Evolutionary conservation across 2,113 vertebrate species (phyloP).

Genomic region (Monopterus albus): DNA sequence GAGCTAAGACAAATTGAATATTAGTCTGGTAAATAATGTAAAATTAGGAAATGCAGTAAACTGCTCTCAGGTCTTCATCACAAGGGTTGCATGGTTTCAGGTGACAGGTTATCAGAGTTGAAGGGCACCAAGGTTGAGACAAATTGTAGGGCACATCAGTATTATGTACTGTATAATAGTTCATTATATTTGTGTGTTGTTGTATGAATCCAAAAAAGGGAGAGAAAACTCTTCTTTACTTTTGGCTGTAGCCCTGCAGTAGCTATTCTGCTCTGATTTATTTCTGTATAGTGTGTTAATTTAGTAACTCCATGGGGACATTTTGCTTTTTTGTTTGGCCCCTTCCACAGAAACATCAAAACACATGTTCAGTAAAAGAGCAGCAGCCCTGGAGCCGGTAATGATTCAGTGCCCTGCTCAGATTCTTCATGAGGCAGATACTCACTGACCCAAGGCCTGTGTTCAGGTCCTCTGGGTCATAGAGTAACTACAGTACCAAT

Average conservation of each 20-base stretch:
- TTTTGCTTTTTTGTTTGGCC: constrained; percentile 45
- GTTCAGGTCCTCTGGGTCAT: constrained; percentile 25
- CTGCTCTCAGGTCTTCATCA: constrained; percentile 7
- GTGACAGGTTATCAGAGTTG: constrained; percentile 44
- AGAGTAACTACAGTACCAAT: constrained; percentile 16
- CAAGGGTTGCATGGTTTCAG: constrained; percentile 37
- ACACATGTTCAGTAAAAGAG: constrained; percentile 49
- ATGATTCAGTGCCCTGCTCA: constrained; percentile 48
- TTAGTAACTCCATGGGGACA: constrained; percentile 51
- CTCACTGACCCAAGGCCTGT: constrained; percentile 30
- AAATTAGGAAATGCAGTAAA: constrained; percentile 54
- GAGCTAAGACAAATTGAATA: constrained; percentile 22
- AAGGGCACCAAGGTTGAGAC: constrained; percentile 24
- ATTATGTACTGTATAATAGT: constrained; percentile 27
- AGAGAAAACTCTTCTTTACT: background rate
- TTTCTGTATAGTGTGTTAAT: constrained; percentile 47
- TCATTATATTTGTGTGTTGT: constrained; percentile 16
- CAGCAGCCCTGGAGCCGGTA: constrained; percentile 43
- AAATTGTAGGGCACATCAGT: constrained; percentile 36
- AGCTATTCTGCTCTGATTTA: constrained; percentile 20
- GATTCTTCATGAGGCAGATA: constrained; percentile 48
- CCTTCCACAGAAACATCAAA: constrained; percentile 47
- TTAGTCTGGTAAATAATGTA: constrained; percentile 28
- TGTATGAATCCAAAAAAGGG: constrained; percentile 28
- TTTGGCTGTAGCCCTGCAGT: constrained; percentile 21